Evolutionary conservation across 2,888 invertebrate genomes (phyloP).

Genomic region (Chymomyza caudatula): DNA sequence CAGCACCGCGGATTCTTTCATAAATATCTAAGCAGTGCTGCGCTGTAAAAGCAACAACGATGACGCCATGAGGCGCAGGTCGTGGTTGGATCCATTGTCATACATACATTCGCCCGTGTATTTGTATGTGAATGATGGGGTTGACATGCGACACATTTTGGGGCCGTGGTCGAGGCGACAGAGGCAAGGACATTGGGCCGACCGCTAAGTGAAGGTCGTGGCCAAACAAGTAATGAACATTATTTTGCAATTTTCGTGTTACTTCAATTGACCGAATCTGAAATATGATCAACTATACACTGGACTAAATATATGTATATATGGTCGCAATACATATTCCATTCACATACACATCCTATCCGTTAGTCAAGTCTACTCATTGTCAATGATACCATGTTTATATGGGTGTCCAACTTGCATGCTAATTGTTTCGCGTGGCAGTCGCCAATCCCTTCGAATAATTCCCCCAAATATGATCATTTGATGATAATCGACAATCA

Average conservation of each 20-base stretch:
- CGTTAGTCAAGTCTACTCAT: constrained; percentile 2
- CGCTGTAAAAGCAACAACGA: neutral
- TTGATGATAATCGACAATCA: constrained; percentile 45
- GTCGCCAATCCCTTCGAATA: neutral
- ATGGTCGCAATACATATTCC: constrained; percentile 6
- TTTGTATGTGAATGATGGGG: neutral
- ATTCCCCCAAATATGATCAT: constrained; percentile 29
- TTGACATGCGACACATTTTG: neutral
- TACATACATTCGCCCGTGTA: constrained; percentile 4
- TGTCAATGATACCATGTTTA: constrained; percentile 33
- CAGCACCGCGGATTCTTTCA: constrained; percentile 38
- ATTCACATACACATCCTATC: constrained; percentile 24
- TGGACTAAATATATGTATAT: neutral
- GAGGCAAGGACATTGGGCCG: constrained; percentile 14
- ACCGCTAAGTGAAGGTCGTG: constrained; percentile 7
- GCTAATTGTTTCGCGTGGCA: constrained; percentile 10
- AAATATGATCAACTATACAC: constrained; percentile 21
- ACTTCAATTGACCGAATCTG: constrained; percentile 32
- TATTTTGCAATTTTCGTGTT: constrained; percentile 54
- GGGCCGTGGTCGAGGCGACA: constrained; percentile 25
- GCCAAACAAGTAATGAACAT: constrained; percentile 12
- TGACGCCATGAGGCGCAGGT: neutral
- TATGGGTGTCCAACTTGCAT: constrained; percentile 22
- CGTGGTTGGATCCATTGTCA: constrained; percentile 36
- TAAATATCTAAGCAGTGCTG: constrained; percentile 60